Conservation (phyloP, 2,888 invertebrate species). For the Apodemia mormo region DNA sequence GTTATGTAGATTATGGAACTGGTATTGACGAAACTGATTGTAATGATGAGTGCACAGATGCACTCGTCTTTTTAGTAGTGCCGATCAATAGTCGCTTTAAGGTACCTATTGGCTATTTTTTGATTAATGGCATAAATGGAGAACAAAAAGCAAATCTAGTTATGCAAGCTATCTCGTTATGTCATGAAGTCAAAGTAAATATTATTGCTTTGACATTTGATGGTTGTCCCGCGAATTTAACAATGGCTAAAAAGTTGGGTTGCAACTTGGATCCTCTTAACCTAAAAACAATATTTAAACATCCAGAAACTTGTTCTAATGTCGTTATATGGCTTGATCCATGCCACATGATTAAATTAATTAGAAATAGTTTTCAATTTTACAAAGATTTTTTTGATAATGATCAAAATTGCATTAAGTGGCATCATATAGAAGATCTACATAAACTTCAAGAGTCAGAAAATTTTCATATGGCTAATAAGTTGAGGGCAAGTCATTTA, state of each 20-base stretch:
- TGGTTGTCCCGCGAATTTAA: conserved; percentile 24
- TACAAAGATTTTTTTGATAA: conserved; percentile 21
- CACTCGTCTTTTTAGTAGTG: conserved; percentile 32
- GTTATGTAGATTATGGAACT: conserved; percentile 25
- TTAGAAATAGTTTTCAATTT: conserved; percentile 32
- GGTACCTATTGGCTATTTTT: conserved; percentile 36
- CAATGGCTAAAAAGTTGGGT: conserved; percentile 23
- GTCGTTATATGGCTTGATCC: conserved; percentile 37
- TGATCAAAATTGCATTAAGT: conserved; percentile 14
- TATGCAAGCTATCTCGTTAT: conserved; percentile 19
- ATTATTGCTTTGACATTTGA: conserved; percentile 29
- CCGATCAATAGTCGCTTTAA: conserved; percentile 31
- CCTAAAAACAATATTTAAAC: conserved; percentile 24
- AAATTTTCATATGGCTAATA: conserved; percentile 3
- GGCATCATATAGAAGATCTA: conserved; percentile 21
- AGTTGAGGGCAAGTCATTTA: conserved; percentile 4
- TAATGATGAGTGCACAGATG: conserved; percentile 25
- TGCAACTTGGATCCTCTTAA: conserved; percentile 12
- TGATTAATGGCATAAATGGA: conserved; percentile 26
- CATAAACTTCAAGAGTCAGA: conserved; percentile 12
- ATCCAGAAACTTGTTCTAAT: conserved; percentile 26
- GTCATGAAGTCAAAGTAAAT: conserved; percentile 22
- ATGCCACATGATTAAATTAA: conserved; percentile 36
- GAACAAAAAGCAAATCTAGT: conserved; percentile 31
- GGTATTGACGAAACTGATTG: conserved; percentile 22